Conservation (phyloP, 2,113 vertebrate species). For the Chaetodon auriga region DNA sequence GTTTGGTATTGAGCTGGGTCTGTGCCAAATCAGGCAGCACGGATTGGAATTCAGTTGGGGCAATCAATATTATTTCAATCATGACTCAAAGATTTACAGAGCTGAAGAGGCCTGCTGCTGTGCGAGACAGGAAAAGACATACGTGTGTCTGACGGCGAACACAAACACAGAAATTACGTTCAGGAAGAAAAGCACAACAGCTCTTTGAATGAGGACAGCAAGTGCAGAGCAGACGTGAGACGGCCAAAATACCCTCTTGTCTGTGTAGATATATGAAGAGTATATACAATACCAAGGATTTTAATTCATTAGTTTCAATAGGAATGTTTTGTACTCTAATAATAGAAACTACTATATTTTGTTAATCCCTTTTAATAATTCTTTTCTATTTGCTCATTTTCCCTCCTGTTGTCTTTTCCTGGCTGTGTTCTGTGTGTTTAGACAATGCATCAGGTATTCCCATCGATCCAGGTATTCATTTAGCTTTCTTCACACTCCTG, state of each 20-base stretch:
- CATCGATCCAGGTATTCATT: conserved; percentile 28
- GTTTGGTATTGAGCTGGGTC: conserved; percentile 37
- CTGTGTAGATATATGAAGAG: background rate
- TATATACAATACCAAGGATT: background rate
- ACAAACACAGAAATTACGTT: conserved; percentile 37
- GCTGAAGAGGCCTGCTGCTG: conserved; percentile 37
- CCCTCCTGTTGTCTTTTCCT: background rate
- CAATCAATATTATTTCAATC: conserved; percentile 57
- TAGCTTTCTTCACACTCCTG: background rate
- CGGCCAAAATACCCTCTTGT: background rate
- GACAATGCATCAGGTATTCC: background rate
- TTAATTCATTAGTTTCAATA: background rate
- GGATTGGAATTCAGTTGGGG: conserved; percentile 54
- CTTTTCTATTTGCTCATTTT: background rate
- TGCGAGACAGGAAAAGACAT: conserved; percentile 27
- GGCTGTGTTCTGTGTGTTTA: conserved; percentile 4
- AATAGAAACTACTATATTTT: background rate
- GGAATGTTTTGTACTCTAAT: background rate
- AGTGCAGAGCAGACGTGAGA: background rate
- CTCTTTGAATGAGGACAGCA: conserved; percentile 3
- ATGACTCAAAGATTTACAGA: conserved; percentile 39
- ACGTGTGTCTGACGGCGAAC: conserved; percentile 20
- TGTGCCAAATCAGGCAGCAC: conserved; percentile 47
- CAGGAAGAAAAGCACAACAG: conserved; percentile 1
- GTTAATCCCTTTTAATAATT: background rate